Evolutionary conservation across 2,888 invertebrate genomes (phyloP).

Genomic region (Xanthia togata): DNA sequence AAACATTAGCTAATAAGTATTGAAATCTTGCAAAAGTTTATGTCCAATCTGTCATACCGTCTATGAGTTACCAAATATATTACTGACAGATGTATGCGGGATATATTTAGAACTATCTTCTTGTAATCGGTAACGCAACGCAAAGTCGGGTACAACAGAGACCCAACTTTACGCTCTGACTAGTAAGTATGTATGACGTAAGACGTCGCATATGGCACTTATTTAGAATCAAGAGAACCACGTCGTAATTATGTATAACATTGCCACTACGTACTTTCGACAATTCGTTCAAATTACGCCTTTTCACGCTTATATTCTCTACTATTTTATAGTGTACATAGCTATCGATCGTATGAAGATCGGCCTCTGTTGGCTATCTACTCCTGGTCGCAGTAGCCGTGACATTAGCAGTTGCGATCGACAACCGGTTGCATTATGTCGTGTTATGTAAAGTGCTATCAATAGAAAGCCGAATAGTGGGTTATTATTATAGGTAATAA

Average conservation of each 20-base stretch:
- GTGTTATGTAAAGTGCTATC: slow-evolving; percentile 45
- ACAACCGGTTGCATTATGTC: slow-evolving; percentile 47
- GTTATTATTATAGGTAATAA: slow-evolving; percentile 26
- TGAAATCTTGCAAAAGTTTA: slow-evolving; percentile 19
- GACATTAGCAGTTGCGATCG: slow-evolving; percentile 45
- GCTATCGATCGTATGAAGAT: background rate
- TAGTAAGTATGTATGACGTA: background rate
- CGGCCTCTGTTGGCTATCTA: slow-evolving; percentile 14
- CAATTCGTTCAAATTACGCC: background rate
- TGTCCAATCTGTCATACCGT: slow-evolving; percentile 15
- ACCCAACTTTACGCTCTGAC: background rate
- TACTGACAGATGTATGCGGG: slow-evolving; percentile 17
- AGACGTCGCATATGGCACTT: background rate
- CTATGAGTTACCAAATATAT: slow-evolving; percentile 38
- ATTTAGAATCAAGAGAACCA: background rate
- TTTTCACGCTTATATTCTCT: background rate
- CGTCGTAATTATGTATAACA: background rate
- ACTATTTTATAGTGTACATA: background rate
- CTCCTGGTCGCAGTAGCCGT: slow-evolving; percentile 31
- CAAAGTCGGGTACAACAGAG: slow-evolving; percentile 31
- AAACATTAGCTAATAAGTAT: slow-evolving; percentile 18
- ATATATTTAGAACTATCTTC: slow-evolving; percentile 29
- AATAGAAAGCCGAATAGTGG: slow-evolving; percentile 31
- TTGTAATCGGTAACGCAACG: slow-evolving; percentile 33
- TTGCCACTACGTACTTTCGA: too few relatives aligned